Conservation (phyloP, 2,797 vertebrate genomes). For the Halcyon leucocephala region DNA sequence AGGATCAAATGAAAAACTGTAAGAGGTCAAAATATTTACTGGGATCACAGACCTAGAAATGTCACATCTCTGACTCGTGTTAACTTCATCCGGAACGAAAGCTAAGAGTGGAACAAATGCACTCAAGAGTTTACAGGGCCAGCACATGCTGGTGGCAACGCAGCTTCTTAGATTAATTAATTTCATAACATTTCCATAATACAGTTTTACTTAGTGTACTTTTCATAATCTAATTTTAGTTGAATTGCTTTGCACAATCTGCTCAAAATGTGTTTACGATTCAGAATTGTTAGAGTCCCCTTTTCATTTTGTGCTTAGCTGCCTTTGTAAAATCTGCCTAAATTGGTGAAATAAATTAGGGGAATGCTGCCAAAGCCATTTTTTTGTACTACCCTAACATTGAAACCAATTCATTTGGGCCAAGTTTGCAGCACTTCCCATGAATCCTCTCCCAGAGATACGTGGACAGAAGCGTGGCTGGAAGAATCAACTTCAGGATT, state of each 20-base stretch:
- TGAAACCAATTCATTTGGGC: background rate
- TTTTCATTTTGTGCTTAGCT: slow-evolving; percentile 58
- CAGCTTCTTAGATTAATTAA: slow-evolving; percentile 65
- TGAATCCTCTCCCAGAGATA: background rate
- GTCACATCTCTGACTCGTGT: background rate
- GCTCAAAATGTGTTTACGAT: slow-evolving; percentile 70
- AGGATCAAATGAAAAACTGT: slow-evolving; percentile 19
- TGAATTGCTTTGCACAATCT: slow-evolving; percentile 73
- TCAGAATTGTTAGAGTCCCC: slow-evolving; percentile 60
- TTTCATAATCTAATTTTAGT: slow-evolving; percentile 74
- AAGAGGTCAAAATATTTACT: background rate
- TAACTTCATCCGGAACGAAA: background rate
- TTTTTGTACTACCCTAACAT: background rate
- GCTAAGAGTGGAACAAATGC: slow-evolving; percentile 20
- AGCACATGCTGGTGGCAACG: slow-evolving; percentile 33
- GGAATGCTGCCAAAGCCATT: slow-evolving; percentile 9
- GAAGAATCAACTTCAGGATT: background rate
- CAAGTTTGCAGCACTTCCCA: background rate
- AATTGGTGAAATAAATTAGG: slow-evolving; percentile 61
- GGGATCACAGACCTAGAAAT: slow-evolving; percentile 31
- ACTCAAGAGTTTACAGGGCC: slow-evolving; percentile 9
- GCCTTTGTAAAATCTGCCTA: slow-evolving; percentile 59
- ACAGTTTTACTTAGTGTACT: slow-evolving; percentile 62
- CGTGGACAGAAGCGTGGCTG: background rate
- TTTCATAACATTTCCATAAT: slow-evolving; percentile 67